Conservation (phyloP, 2,888 invertebrate species). For the Idaea biselata region DNA sequence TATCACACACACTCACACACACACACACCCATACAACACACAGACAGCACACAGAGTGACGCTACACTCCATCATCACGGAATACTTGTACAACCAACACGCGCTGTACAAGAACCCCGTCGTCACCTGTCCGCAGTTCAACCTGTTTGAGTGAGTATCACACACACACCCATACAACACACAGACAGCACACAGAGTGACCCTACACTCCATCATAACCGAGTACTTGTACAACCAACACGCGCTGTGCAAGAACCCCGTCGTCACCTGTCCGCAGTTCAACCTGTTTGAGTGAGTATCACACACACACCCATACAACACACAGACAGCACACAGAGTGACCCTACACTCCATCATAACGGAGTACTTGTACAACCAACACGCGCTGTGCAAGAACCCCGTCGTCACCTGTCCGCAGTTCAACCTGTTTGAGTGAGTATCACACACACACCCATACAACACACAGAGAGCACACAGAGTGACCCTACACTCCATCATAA, state of each 20-base stretch:
- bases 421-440: slow-evolving; percentile 90
- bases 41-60: slow-evolving; percentile 83
- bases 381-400: slow-evolving; percentile 98
- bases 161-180: slow-evolving; percentile 35
- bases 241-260: slow-evolving; percentile 98
- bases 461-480: slow-evolving; percentile 62
- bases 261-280: slow-evolving; percentile 98
- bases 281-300: slow-evolving; percentile 90
- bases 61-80: slow-evolving; percentile 95
- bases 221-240: slow-evolving; percentile 99
- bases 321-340: slow-evolving; percentile 79
- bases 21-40: slow-evolving; percentile 61
- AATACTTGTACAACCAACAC: slow-evolving; percentile 93
- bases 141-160: slow-evolving; percentile 88
- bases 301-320: background rate
- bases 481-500: slow-evolving; percentile 94
- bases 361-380: slow-evolving; percentile 92
- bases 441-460: slow-evolving; percentile 28
- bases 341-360: slow-evolving; percentile 96
- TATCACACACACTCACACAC: slow-evolving; percentile 85
- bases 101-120: slow-evolving; percentile 99
- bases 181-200: slow-evolving; percentile 68
- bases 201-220: slow-evolving; percentile 95
- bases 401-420: slow-evolving; percentile 98
- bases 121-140: slow-evolving; percentile 98